Evolutionary conservation across 2,888 invertebrate genomes (phyloP).

Genomic region (Bembecia ichneumoniformis): DNA sequence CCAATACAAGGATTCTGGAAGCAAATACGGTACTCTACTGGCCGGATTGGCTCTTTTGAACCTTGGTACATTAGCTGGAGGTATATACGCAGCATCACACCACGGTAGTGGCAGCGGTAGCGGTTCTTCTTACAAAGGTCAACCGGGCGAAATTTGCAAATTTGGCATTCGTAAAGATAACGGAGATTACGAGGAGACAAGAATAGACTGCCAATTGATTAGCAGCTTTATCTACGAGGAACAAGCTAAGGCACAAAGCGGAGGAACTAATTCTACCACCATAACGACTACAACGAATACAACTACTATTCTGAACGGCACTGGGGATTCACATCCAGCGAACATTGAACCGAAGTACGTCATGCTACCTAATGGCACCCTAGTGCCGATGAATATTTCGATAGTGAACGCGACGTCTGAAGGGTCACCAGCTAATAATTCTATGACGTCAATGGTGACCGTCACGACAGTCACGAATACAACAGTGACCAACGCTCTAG

Average conservation of each 20-base stretch:
- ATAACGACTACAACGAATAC: slow-evolving; percentile 6
- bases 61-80: slow-evolving; percentile 11
- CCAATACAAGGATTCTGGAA: slow-evolving; percentile 13
- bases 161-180: slow-evolving; percentile 14
- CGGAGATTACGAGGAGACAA: slow-evolving; percentile 14
- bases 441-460: slow-evolving; percentile 7
- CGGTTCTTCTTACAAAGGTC: slow-evolving; percentile 7
- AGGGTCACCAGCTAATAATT: slow-evolving; percentile 4
- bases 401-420: slow-evolving; percentile 20
- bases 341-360: slow-evolving; percentile 4
- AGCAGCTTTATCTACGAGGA: slow-evolving; percentile 12
- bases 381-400: slow-evolving; percentile 7
- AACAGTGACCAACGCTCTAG: slow-evolving; percentile 11
- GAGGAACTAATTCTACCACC: slow-evolving; percentile 2
- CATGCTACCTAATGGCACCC: slow-evolving; percentile 10
- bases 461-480: slow-evolving; percentile 10
- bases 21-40: slow-evolving; percentile 13
- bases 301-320: slow-evolving; percentile 7
- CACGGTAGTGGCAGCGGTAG: not conserved
- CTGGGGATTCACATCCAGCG: slow-evolving; percentile 2
- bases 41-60: slow-evolving; percentile 14
- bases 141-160: slow-evolving; percentile 13
- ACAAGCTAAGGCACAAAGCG: slow-evolving; percentile 7
- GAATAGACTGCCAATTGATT: slow-evolving; percentile 12
- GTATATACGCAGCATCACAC: slow-evolving; percentile 5